Percentiles rank a stretch among this genome's conserved stretches.
These are phyloP conservation scores for Lepidonotus clava DNA, from an alignment of 2,888 invertebrate genomes.

Conservation along the genomic window DNA sequence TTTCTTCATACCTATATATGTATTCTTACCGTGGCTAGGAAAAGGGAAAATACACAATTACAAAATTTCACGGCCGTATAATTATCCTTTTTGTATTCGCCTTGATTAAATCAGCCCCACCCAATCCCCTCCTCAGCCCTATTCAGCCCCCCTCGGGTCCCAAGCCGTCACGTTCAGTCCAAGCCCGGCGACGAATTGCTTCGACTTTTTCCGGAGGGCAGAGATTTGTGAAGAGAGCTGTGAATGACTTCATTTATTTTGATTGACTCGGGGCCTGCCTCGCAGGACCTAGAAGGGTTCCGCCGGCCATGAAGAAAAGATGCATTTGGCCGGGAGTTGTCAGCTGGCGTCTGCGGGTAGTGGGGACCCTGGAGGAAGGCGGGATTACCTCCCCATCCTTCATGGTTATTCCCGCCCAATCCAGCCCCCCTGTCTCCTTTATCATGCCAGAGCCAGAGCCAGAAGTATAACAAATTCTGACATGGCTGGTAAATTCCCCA, in stretches of 20 bases:
- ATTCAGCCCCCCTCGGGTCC: no score
- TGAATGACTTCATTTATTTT: slow-evolving; percentile 8
- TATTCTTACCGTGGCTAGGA: no score
- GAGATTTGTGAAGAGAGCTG: neutral
- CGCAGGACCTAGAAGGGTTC: neutral
- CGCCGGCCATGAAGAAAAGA: neutral
- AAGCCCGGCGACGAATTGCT: no score
- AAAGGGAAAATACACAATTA: no score
- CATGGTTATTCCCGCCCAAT: neutral
- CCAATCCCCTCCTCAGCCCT: no score
- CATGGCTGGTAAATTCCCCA: no score
- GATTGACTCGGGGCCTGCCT: neutral
- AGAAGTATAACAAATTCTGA: neutral
- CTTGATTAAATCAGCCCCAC: no score
- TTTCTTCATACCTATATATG: no score
- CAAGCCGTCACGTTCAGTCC: no score
- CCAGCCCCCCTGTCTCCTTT: neutral
- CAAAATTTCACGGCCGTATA: no score
- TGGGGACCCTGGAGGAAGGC: no score
- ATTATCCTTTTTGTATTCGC: no score
- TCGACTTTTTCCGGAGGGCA: neutral
- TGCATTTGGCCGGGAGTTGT: neutral
- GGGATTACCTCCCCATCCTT: neutral
- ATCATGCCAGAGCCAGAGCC: neutral
- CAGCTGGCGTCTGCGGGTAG: neutral